These are phyloP conservation scores for Microcebus tavaratra DNA, from an alignment of 2,113 vertebrate genomes.

Conservation along the genomic window DNA sequence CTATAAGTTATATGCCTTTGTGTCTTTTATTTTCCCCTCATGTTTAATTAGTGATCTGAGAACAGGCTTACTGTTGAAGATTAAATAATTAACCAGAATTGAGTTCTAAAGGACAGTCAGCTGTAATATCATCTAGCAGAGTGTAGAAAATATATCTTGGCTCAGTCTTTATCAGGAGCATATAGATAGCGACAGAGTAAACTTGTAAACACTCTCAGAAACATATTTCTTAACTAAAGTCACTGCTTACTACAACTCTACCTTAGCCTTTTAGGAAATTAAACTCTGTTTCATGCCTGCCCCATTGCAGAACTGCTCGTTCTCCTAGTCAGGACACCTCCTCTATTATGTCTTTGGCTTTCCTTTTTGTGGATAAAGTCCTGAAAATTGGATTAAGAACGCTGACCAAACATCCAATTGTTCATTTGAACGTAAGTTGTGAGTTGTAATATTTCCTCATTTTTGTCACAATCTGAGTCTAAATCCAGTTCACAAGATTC, in stretches of 20 bases:
- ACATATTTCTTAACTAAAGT: not conserved
- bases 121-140: not conserved
- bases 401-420: not conserved
- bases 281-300: not conserved
- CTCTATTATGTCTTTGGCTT: not conserved
- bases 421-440: not conserved
- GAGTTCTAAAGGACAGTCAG: not conserved
- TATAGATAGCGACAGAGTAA: not conserved
- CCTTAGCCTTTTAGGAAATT: not conserved
- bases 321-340: not conserved
- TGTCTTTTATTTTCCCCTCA: constrained; percentile 10
- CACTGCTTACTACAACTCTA: not conserved
- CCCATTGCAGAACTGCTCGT: not conserved
- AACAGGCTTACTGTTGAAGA: not conserved
- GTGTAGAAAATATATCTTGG: not conserved
- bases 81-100: constrained; percentile 46
- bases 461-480: not conserved
- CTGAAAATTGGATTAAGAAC: not conserved
- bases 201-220: not conserved
- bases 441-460: not conserved
- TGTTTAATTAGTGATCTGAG: constrained; percentile 45
- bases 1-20: not conserved
- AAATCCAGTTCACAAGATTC: not conserved
- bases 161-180: not conserved
- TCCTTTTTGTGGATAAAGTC: not conserved